These are phyloP conservation scores for Parasteatoda tepidariorum DNA, from an alignment of 1,140 invertebrate genomes.

Conservation along the genomic window DNA sequence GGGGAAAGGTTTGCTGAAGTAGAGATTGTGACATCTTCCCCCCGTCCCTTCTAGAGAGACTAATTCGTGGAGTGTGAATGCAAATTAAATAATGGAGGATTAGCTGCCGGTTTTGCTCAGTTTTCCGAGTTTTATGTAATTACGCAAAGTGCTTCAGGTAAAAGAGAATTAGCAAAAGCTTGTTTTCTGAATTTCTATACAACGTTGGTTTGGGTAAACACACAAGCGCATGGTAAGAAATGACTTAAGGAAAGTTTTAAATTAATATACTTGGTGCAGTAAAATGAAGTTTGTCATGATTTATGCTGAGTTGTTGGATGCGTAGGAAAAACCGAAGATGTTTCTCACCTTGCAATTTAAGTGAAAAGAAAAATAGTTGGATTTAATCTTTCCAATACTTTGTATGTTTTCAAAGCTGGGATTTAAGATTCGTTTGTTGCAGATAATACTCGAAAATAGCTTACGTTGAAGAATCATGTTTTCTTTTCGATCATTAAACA, in stretches of 20 bases:
- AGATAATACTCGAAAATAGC: too few relatives aligned
- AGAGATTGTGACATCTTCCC: background rate
- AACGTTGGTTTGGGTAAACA: background rate
- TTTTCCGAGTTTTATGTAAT: constrained; percentile 24
- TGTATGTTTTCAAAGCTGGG: too few relatives aligned
- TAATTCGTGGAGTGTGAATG: constrained; percentile 25
- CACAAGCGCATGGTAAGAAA: background rate
- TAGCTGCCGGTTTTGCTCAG: constrained; percentile 20
- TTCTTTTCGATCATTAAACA: too few relatives aligned
- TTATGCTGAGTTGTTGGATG: background rate
- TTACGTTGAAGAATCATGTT: too few relatives aligned
- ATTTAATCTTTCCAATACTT: too few relatives aligned
- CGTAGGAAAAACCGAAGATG: background rate
- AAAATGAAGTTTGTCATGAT: background rate
- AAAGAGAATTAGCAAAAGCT: background rate
- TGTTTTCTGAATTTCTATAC: background rate
- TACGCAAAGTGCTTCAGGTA: constrained; percentile 20
- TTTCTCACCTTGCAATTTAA: too few relatives aligned
- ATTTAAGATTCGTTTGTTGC: too few relatives aligned
- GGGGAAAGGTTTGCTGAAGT: background rate
- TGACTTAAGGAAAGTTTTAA: too few relatives aligned
- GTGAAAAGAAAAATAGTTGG: too few relatives aligned
- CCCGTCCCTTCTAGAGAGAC: background rate
- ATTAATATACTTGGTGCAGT: too few relatives aligned
- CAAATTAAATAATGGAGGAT: constrained; percentile 57